Evolutionary conservation across 2,797 vertebrate species (phyloP).

Genomic region (Adrianichthys oophorus): DNA sequence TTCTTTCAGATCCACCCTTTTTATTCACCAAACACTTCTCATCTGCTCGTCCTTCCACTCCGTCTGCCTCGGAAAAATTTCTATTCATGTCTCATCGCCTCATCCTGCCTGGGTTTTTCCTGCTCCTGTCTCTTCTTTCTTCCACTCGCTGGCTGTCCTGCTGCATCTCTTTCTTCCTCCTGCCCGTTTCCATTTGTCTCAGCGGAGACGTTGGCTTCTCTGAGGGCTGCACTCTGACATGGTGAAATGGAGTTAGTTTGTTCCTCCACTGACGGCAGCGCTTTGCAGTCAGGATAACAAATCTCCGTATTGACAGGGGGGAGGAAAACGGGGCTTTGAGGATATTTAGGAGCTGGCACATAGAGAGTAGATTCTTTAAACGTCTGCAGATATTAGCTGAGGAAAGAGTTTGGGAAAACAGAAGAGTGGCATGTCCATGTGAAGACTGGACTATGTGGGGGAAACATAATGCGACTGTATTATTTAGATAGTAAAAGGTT

Average conservation of each 20-base stretch:
- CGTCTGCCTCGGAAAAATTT: constrained; percentile 36
- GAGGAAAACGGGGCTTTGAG: constrained; percentile 33
- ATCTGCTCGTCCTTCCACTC: constrained; percentile 32
- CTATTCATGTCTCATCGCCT: constrained; percentile 17
- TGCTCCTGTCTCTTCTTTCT: constrained; percentile 12
- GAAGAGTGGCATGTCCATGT: not conserved
- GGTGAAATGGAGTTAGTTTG: constrained; percentile 65
- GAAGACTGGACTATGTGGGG: not conserved
- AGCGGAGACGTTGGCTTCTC: constrained; percentile 66
- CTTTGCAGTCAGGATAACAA: constrained; percentile 65
- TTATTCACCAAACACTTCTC: constrained; percentile 33
- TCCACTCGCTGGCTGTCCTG: constrained; percentile 22
- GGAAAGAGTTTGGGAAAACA: constrained; percentile 1
- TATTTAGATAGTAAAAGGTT: too few species aligned
- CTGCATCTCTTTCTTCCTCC: constrained; percentile 54
- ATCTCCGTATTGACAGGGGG: constrained; percentile 48
- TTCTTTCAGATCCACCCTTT: constrained; percentile 35
- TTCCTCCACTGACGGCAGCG: constrained; percentile 53
- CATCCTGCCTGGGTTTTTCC: constrained; percentile 28
- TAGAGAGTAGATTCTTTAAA: constrained; percentile 21
- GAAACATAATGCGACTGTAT: too few species aligned
- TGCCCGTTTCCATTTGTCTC: constrained; percentile 75
- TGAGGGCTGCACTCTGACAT: constrained; percentile 62
- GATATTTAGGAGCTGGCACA: constrained; percentile 34
- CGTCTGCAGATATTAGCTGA: constrained; percentile 20